Base-by-base conservation (phyloP, 2,113 vertebrate species). In the Alectura lathami region DNA sequence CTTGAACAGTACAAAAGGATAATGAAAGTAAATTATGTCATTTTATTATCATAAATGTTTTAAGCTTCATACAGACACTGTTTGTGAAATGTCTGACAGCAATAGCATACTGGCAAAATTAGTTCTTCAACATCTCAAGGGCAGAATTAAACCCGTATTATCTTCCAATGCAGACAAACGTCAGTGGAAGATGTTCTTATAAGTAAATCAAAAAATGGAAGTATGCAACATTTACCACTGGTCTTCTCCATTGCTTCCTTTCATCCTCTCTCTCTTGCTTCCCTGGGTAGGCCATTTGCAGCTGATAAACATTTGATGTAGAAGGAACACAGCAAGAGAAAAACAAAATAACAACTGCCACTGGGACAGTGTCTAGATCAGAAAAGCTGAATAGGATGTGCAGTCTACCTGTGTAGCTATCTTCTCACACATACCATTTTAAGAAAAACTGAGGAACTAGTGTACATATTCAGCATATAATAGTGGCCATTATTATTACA, bases 61-160 rank as follows among this genome's bases (percentile, higher is more conserved):
- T 82, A 88, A 91, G 14, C 26, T 91, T 23, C 24, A 32, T 86
- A 36, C 7, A 75, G n/a, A 60, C 6, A 75, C 26, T 43, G 7
- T 73, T 26, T 73, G 54, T 53, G 16, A 81, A 91, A 82, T 20
- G 4, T 82, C 94, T 93, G 54, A 69, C 20, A 69, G 27, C n/a
- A 48, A 38, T 17, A 64, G 10, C 10, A 17, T 22, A 66, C 30
- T 74, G 26, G 36, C 3, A 83, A 95, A 91, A 94, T 82, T 74
- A 87, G 17, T 87, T 86, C 36, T 62, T 95, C 74, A 64, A 2
- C 21, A 64, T 83, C 94, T 90, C 63, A 86, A 95, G n/a, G 74
- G 56, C 32, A 92, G 81, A 80, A 89, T 85, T 91, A 50, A 70
- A 86, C 34, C 5, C 18, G 3, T 47, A 8, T 20, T 90, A 93